A percentile compares a stretch with the other conserved stretches of the same genome.
phyloP scores from a whole-genome alignment of 2,797 vertebrate species.

The Pantherophis alleghaniensis region DNA sequence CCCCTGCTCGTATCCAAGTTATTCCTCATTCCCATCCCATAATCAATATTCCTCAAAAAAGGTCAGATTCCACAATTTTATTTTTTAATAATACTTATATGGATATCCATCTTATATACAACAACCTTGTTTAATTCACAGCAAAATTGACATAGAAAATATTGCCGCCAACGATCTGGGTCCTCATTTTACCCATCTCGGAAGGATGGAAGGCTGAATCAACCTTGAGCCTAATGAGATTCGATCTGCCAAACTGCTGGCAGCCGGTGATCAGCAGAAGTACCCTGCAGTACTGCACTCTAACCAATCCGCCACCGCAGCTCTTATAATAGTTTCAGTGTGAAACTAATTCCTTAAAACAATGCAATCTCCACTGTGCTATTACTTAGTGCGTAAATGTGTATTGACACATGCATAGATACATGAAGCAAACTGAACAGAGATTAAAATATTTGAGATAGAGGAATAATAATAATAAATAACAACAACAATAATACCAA shows the following conservation, averaged over 20 bases:
- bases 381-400: background rate
- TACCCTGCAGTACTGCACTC: no score
- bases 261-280: no score
- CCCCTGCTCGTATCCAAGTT: background rate
- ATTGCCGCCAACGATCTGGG: no score
- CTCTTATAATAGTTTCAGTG: background rate
- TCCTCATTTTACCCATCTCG: no score
- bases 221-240: no score
- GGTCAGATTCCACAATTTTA: background rate
- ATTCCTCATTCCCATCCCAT: background rate
- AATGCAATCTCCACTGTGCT: background rate
- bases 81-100: background rate
- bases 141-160: background rate
- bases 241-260: no score
- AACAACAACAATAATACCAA: background rate
- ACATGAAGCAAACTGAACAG: background rate
- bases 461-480: background rate
- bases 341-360: background rate
- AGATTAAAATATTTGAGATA: background rate
- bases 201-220: no score
- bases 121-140: background rate
- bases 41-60: background rate
- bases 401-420: background rate
- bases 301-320: no score
- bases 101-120: background rate